Evolutionary conservation across 2,797 vertebrate genomes (phyloP).

Genomic region (Diceros bicornis): DNA sequence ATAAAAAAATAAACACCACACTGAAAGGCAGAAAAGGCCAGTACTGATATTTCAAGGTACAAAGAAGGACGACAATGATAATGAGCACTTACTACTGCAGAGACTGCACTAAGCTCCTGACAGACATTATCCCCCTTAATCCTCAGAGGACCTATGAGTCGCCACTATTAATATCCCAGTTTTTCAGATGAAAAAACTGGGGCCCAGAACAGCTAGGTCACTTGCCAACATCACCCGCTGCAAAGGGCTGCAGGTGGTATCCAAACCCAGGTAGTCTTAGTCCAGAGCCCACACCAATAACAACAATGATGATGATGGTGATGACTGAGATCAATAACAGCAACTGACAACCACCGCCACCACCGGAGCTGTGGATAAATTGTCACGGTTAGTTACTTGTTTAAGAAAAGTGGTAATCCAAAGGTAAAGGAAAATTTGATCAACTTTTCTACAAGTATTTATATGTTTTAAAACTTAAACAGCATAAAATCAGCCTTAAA

Average conservation of each 20-base stretch:
- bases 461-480: constrained; percentile 46
- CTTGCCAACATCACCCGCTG: not conserved
- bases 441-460: constrained; percentile 26
- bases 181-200: constrained; percentile 38
- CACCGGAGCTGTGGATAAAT: not conserved
- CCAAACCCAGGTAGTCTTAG: not conserved
- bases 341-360: not conserved
- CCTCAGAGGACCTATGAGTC: not conserved
- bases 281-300: not conserved
- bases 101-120: constrained; percentile 4
- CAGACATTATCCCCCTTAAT: not conserved
- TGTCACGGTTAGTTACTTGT: not conserved
- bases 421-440: not conserved
- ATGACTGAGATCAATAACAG: not conserved
- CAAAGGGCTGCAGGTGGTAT: not conserved
- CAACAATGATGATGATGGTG: rapidly evolving
- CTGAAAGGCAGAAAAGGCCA: not conserved
- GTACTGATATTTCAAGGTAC: not conserved
- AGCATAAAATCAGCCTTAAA: constrained; percentile 4
- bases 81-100: not conserved
- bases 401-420: constrained; percentile 21
- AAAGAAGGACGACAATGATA: not conserved
- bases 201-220: not conserved
- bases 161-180: not conserved
- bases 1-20: not conserved